A percentile compares a stretch with the other conserved stretches of the same genome.
Evolutionary conservation across 2,797 vertebrate species (phyloP).

Genomic region (Buphagus erythrorhynchus): DNA sequence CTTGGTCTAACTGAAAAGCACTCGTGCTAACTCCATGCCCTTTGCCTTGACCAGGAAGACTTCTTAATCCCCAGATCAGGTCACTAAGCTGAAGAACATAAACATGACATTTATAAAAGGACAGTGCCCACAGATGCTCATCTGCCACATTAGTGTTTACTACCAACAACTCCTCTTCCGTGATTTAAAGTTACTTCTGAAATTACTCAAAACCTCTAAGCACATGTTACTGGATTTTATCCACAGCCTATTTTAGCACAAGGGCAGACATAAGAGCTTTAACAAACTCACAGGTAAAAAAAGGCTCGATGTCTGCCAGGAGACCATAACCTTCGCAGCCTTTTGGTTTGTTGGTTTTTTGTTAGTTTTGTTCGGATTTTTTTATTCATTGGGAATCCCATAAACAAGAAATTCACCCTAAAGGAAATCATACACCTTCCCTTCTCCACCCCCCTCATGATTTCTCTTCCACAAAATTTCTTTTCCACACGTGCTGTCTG

Average conservation of each 20-base stretch:
- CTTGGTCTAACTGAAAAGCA: background rate
- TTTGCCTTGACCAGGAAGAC: background rate
- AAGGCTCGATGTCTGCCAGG: background rate
- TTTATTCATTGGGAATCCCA: background rate
- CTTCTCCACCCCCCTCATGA: background rate
- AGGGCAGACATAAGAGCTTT: background rate
- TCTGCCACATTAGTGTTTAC: background rate
- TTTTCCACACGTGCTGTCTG: background rate
- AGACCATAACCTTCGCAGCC: background rate
- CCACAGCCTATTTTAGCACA: background rate
- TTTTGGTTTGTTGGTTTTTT: background rate
- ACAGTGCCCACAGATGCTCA: background rate
- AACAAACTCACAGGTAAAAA: background rate
- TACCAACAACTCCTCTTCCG: background rate
- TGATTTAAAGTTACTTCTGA: background rate
- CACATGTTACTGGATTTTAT: background rate
- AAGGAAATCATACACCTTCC: background rate
- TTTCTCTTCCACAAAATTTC: background rate
- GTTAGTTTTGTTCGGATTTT: background rate
- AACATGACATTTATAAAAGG: background rate
- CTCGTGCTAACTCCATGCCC: background rate
- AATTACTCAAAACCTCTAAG: background rate
- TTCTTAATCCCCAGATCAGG: slow-evolving; percentile 13
- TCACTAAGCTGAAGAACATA: background rate
- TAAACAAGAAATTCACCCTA: background rate